Conservation (phyloP, 2,888 invertebrate genomes). For the Lydus trimaculatus region DNA sequence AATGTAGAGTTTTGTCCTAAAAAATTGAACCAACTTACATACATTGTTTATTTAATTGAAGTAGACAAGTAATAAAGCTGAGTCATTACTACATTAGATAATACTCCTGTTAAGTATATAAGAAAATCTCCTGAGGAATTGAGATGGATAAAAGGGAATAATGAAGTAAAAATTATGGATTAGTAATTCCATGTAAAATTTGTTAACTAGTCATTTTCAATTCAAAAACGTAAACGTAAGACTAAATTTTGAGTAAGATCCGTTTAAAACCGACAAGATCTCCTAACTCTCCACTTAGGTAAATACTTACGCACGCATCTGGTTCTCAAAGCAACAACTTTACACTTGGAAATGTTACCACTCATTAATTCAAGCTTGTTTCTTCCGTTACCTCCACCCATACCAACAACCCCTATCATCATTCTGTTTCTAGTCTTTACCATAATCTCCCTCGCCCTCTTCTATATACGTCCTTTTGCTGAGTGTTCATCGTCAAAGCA, state of each 20-base stretch:
- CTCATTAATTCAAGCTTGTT: slow-evolving; percentile 53
- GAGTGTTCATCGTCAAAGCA: slow-evolving; percentile 41
- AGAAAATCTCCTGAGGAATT: background rate
- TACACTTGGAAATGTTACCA: slow-evolving; percentile 54
- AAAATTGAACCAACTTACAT: background rate
- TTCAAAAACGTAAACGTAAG: slow-evolving; percentile 34
- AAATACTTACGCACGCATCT: slow-evolving; percentile 52
- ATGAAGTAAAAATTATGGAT: background rate
- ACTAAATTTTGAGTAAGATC: slow-evolving; percentile 25
- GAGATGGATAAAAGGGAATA: background rate
- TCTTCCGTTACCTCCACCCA: slow-evolving; percentile 31
- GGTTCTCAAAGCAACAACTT: slow-evolving; percentile 51
- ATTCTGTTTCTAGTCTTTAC: slow-evolving; percentile 12
- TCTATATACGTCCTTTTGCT: slow-evolving; percentile 20
- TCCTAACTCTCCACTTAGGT: slow-evolving; percentile 46
- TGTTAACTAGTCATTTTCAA: slow-evolving; percentile 36
- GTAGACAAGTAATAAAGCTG: slow-evolving; percentile 4
- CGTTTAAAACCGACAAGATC: slow-evolving; percentile 47
- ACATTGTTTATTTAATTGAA: background rate
- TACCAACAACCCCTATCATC: slow-evolving; percentile 12
- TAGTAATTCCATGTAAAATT: slow-evolving; percentile 27
- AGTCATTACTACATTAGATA: background rate
- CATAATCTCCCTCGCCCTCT: slow-evolving; percentile 3
- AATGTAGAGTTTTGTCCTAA: background rate
- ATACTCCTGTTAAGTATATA: background rate